Conservation (phyloP, 2,113 vertebrate species). For the Willisornis vidua region DNA sequence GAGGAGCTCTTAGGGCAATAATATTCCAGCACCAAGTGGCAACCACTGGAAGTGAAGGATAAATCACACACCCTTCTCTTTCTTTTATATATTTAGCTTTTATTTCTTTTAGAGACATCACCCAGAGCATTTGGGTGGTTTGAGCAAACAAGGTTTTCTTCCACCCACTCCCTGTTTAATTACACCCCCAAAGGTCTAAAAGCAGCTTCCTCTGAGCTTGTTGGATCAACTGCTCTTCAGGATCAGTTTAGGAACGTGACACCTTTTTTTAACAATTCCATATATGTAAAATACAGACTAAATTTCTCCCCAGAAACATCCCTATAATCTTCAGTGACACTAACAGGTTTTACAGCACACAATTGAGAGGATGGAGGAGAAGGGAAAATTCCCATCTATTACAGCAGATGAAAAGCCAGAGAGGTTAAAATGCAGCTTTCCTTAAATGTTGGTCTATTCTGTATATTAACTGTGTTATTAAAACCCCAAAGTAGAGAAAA, state of each 20-base stretch:
- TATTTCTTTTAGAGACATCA: not conserved
- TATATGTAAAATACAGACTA: not conserved
- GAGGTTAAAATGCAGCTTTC: not conserved
- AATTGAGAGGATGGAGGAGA: not conserved
- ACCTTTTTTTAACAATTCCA: not conserved
- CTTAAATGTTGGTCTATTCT: not conserved
- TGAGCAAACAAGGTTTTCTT: not conserved
- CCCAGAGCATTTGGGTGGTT: not conserved
- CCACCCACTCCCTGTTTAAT: not conserved
- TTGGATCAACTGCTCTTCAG: not conserved
- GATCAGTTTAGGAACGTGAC: not conserved
- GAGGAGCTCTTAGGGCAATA: not conserved
- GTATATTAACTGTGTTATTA: not conserved
- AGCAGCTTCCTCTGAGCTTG: not conserved
- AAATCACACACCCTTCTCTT: not conserved
- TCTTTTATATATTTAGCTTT: not conserved
- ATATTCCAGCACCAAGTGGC: not conserved
- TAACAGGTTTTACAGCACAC: constrained; percentile 25
- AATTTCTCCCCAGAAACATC: not conserved
- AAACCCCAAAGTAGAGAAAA: not conserved
- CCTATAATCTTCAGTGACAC: not conserved
- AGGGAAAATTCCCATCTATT: constrained; percentile 14
- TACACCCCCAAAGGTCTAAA: not conserved
- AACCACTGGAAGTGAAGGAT: not conserved
- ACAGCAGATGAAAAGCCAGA: not conserved